These are phyloP conservation scores for Passer domesticus DNA, from an alignment of 2,113 vertebrate species.

Conservation along the genomic window DNA sequence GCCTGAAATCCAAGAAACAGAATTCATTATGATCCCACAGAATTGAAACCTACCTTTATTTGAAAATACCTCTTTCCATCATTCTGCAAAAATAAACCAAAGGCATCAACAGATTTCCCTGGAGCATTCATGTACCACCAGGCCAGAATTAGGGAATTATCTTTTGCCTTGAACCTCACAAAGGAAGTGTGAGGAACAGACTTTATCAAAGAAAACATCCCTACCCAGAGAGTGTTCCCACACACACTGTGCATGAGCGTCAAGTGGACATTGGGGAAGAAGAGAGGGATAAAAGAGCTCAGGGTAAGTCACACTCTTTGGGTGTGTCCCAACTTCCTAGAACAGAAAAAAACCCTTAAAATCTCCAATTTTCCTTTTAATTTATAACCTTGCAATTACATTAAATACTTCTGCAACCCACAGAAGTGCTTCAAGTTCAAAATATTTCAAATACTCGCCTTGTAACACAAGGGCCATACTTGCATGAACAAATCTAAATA, in stretches of 20 bases:
- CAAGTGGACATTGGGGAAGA: neutral
- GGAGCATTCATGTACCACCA: accelerated
- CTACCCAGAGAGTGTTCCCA: neutral
- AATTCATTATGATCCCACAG: neutral
- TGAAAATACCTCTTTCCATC: neutral
- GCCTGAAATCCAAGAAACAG: neutral
- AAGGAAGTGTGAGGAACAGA: neutral
- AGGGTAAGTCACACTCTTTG: neutral
- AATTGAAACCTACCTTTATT: neutral
- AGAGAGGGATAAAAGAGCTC: neutral
- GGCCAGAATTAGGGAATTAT: neutral
- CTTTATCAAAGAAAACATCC: neutral
- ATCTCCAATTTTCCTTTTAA: neutral
- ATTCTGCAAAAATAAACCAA: neutral
- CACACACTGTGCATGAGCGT: neutral
- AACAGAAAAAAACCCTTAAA: neutral
- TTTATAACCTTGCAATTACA: neutral
- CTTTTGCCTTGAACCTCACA: neutral
- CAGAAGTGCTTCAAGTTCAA: neutral
- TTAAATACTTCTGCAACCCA: neutral
- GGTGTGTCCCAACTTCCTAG: too few relatives aligned
- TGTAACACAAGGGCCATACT: neutral
- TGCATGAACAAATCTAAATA: neutral
- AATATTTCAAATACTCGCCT: neutral
- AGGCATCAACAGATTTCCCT: neutral